Conservation (phyloP, 2,113 vertebrate genomes). For the Channa maculata region DNA sequence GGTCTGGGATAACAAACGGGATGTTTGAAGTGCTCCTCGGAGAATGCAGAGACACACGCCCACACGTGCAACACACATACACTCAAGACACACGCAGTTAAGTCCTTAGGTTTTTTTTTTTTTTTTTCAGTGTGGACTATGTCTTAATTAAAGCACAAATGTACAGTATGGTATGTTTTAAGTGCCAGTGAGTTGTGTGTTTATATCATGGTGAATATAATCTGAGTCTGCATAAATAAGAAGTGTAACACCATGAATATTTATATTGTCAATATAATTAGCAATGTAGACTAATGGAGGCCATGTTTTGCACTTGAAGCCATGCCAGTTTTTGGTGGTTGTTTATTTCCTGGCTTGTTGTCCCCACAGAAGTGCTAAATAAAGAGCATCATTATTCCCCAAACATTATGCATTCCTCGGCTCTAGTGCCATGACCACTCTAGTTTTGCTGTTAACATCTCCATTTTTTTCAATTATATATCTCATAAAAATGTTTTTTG, state of each 20-base stretch:
- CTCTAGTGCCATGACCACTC: slow-evolving; percentile 60
- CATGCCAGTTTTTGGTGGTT: slow-evolving; percentile 78
- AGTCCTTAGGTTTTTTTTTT: slow-evolving; percentile 39
- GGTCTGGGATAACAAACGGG: slow-evolving; percentile 84
- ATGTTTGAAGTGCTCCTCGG: slow-evolving; percentile 85
- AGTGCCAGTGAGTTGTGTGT: slow-evolving; percentile 78
- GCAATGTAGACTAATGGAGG: slow-evolving; percentile 82
- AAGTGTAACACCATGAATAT: slow-evolving; percentile 83
- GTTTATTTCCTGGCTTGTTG: slow-evolving; percentile 82
- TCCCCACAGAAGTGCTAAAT: slow-evolving; percentile 80
- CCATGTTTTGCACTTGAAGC: slow-evolving; percentile 82
- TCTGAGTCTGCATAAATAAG: slow-evolving; percentile 80
- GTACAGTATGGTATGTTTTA: slow-evolving; percentile 79
- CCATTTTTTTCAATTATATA: slow-evolving; percentile 54
- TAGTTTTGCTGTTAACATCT: slow-evolving; percentile 57
- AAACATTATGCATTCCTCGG: slow-evolving; percentile 60
- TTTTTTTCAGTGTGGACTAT: slow-evolving; percentile 60
- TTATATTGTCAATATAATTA: slow-evolving; percentile 87
- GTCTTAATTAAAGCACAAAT: slow-evolving; percentile 84
- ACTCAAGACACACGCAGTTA: slow-evolving; percentile 58
- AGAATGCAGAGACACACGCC: slow-evolving; percentile 60
- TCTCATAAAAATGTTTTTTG: slow-evolving; percentile 43
- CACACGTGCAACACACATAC: slow-evolving; percentile 37
- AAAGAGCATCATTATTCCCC: slow-evolving; percentile 80
- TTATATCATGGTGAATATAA: slow-evolving; percentile 73